These are phyloP conservation scores for Drosophila cognata DNA, from an alignment of 2,888 invertebrate genomes.

Conservation along the genomic window DNA sequence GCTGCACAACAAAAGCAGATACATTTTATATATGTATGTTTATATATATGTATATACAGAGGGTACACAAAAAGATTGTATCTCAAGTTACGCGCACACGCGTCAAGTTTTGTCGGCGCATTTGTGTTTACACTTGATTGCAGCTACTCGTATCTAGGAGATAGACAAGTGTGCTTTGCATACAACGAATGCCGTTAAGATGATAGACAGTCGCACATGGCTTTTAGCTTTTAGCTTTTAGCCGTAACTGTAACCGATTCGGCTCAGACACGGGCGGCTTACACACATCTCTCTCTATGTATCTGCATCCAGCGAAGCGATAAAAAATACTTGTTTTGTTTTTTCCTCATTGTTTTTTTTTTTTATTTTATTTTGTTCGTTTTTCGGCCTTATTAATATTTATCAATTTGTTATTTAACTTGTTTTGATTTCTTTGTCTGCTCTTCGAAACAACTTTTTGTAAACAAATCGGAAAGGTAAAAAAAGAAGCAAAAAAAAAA, in stretches of 20 bases:
- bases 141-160: conserved; percentile 66
- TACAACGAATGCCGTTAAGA: conserved; percentile 62
- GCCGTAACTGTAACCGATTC: conserved; percentile 35
- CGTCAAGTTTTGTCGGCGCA: conserved; percentile 53
- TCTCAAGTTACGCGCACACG: conserved; percentile 59
- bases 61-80: conserved; percentile 45
- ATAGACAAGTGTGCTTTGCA: conserved; percentile 61
- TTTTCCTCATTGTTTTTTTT: conserved; percentile 7
- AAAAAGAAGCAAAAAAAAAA: conserved; percentile 7
- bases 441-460: conserved; percentile 58
- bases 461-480: conserved; percentile 25
- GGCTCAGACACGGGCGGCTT: conserved; percentile 15
- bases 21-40: background rate
- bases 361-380: conserved; percentile 19
- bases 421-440: conserved; percentile 67
- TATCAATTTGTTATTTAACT: conserved; percentile 78
- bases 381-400: conserved; percentile 73
- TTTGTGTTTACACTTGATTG: conserved; percentile 72
- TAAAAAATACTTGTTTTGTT: conserved; percentile 37
- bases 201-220: conserved; percentile 13
- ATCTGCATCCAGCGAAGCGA: conserved; percentile 48
- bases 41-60: background rate
- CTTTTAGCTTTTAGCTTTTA: conserved; percentile 11
- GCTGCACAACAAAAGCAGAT: background rate
- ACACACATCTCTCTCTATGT: conserved; percentile 8